Conservation (phyloP, 2,797 vertebrate species). For the Carapus acus region DNA sequence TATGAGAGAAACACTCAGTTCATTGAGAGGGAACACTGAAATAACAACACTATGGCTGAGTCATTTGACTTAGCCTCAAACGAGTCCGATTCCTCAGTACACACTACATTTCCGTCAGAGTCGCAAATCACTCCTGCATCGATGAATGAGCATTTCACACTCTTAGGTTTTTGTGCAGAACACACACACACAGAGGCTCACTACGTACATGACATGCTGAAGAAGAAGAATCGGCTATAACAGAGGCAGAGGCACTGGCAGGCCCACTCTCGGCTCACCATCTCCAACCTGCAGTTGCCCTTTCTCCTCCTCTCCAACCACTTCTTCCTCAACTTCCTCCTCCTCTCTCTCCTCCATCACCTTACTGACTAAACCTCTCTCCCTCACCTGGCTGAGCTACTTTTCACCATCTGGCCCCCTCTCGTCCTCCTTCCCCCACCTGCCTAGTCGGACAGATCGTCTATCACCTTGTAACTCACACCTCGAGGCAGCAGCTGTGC, state of each 20-base stretch:
- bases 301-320: constrained; percentile 38
- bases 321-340: constrained; percentile 47
- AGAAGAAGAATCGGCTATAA: constrained; percentile 84
- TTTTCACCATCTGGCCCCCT: background rate
- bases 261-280: constrained; percentile 91
- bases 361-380: constrained; percentile 8
- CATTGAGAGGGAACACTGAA: no score
- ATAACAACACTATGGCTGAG: no score
- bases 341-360: constrained; percentile 48
- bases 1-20: no score
- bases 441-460: constrained; percentile 49
- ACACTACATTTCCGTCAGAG: no score
- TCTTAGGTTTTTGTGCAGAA: constrained; percentile 4
- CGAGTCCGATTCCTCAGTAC: no score
- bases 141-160: constrained; percentile 2
- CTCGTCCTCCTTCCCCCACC: constrained; percentile 23
- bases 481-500: constrained; percentile 58
- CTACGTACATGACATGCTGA: constrained; percentile 96
- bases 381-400: background rate
- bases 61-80: no score
- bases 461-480: constrained; percentile 66
- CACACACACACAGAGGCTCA: constrained; percentile 6
- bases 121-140: no score
- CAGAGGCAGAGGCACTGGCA: constrained; percentile 95
- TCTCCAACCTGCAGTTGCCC: constrained; percentile 63